These are phyloP conservation scores for Channa striata DNA, from an alignment of 2,797 vertebrate genomes.

Conservation along the genomic window DNA sequence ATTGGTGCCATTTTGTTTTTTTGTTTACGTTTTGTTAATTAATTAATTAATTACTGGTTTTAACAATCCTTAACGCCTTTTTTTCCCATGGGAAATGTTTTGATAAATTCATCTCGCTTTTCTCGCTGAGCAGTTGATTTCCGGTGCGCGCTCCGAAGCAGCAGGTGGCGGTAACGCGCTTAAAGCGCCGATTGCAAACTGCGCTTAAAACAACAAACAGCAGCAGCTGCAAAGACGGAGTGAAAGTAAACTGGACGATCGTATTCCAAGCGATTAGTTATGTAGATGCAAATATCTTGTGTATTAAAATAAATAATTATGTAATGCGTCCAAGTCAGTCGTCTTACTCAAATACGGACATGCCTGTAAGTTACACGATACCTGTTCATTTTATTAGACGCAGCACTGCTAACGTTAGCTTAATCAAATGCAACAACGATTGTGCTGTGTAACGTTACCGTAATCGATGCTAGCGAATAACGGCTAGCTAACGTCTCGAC, in stretches of 20 bases:
- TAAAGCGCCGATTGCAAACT: neutral
- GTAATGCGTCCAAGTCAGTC: conserved; percentile 14
- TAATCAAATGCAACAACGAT: conserved; percentile 11
- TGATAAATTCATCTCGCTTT: too few species aligned
- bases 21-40: too few species aligned
- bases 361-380: conserved; percentile 60
- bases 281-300: neutral
- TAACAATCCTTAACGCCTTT: too few species aligned
- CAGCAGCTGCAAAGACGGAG: conserved; percentile 24
- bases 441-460: neutral
- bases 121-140: too few species aligned
- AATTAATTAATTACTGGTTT: too few species aligned
- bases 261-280: conserved; percentile 10
- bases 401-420: conserved; percentile 15
- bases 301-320: conserved; percentile 25
- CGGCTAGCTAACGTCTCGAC: conserved; percentile 34
- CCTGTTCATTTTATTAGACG: conserved; percentile 19
- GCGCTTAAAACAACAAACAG: neutral
- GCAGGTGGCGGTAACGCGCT: neutral
- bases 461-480: conserved; percentile 35
- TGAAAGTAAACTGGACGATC: conserved; percentile 41
- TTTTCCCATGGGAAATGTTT: too few species aligned
- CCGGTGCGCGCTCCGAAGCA: neutral
- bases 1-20: too few species aligned
- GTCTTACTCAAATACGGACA: conserved; percentile 22